These are phyloP conservation scores for Poicephalus meyeri DNA, from an alignment of 2,113 vertebrate genomes.

Conservation along the genomic window DNA sequence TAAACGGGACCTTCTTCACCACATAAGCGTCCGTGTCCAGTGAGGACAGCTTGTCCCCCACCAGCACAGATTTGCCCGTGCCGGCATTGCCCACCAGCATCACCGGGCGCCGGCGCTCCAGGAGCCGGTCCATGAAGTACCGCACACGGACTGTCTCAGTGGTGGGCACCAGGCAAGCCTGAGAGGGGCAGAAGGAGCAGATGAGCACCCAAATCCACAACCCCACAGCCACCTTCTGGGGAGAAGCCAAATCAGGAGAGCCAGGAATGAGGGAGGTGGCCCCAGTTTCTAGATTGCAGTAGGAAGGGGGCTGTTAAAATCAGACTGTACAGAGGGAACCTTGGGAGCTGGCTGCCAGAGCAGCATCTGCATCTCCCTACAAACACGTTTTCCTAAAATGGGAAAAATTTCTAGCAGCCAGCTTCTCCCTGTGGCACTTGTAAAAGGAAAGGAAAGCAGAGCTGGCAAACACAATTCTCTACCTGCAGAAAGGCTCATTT, in stretches of 20 bases:
- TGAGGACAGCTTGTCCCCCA: constrained; percentile 83
- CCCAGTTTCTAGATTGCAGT: not conserved
- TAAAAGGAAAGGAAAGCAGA: not conserved
- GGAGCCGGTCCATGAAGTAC: constrained; percentile 87
- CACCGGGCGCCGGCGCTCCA: constrained; percentile 79
- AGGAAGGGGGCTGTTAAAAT: not conserved
- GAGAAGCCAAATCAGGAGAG: not conserved
- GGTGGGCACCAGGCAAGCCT: constrained; percentile 93
- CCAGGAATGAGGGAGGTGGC: not conserved
- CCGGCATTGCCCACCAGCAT: constrained; percentile 91
- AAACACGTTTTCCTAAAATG: not conserved
- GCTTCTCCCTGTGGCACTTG: not conserved
- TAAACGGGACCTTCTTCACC: constrained; percentile 90
- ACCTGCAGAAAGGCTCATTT: not conserved
- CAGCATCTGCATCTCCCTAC: not conserved
- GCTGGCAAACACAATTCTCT: not conserved
- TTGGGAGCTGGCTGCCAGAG: not conserved
- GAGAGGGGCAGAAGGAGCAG: not conserved
- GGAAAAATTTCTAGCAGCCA: not conserved
- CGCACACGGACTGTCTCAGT: constrained; percentile 84
- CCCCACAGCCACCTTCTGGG: not conserved
- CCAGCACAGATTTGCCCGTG: constrained; percentile 89
- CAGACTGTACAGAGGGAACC: not conserved
- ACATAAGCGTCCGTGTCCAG: constrained; percentile 80
- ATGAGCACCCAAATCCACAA: not conserved